phyloP scores from a whole-genome alignment of 1,140 invertebrate genomes.

The Drosophila littoralis region DNA sequence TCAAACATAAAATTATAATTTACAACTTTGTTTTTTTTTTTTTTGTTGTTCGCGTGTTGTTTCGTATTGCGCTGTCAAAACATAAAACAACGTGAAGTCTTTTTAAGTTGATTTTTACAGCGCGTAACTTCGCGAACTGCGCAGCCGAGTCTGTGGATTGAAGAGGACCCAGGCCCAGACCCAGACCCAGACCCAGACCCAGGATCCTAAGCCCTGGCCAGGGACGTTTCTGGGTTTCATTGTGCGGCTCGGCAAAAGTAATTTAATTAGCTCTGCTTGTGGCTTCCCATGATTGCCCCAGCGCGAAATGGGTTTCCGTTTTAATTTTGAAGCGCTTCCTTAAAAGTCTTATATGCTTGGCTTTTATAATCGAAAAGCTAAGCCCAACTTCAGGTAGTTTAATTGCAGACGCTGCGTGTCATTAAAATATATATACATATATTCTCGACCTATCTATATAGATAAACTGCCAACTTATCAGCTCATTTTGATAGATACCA shows the following conservation, averaged over 20 bases:
- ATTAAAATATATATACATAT: no score
- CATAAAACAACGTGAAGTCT: slow-evolving; percentile 80
- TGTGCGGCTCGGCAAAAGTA: slow-evolving; percentile 46
- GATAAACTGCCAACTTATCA: no score
- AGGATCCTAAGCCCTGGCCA: slow-evolving; percentile 33
- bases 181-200: no score
- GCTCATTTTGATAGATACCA: no score
- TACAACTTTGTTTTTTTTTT: slow-evolving; percentile 72
- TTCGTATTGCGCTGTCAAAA: slow-evolving; percentile 41
- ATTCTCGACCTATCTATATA: no score
- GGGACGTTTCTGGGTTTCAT: slow-evolving; percentile 13
- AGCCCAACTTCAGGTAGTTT: slow-evolving; percentile 8
- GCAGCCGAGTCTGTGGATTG: slow-evolving; percentile 44
- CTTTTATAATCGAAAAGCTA: slow-evolving; percentile 22
- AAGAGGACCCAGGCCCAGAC: slow-evolving; percentile 29
- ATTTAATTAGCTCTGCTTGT: slow-evolving; percentile 77
- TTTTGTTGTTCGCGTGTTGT: slow-evolving; percentile 6
- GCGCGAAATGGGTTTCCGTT: slow-evolving; percentile 48
- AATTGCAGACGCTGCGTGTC: neutral
- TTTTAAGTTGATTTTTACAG: slow-evolving; percentile 78
- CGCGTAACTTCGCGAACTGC: slow-evolving; percentile 67
- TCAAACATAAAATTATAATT: slow-evolving; percentile 80
- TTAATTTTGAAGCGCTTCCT: slow-evolving; percentile 52
- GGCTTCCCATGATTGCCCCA: slow-evolving; percentile 57
- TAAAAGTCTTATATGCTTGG: slow-evolving; percentile 38